A percentile compares a stretch with the other conserved stretches of the same genome.
Evolutionary conservation across 2,113 vertebrate species (phyloP).

Genomic region (Lota lota): DNA sequence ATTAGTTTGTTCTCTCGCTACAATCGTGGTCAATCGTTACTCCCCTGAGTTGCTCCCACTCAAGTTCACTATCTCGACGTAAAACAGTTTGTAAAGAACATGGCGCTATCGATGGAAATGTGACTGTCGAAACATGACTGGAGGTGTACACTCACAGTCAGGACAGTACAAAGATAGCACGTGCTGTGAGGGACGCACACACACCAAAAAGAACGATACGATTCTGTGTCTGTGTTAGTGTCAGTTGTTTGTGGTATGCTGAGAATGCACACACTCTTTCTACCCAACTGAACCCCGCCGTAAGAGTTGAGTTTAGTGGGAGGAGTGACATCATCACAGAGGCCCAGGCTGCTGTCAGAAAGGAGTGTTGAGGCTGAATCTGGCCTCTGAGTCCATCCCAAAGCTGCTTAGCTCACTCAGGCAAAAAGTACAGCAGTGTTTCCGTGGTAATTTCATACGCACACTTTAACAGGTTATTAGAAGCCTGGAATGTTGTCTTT

Average conservation of each 20-base stretch:
- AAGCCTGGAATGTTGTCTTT: slow-evolving; percentile 64
- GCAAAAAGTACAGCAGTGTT: slow-evolving; percentile 56
- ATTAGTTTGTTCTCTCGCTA: slow-evolving; percentile 17
- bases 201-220: not conserved
- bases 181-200: not conserved
- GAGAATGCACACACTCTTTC: slow-evolving; percentile 10
- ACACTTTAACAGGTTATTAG: slow-evolving; percentile 66
- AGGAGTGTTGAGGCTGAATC: slow-evolving; percentile 66
- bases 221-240: not conserved
- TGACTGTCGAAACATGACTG: slow-evolving; percentile 14
- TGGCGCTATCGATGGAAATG: not conserved
- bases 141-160: not conserved
- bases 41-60: slow-evolving; percentile 30
- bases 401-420: slow-evolving; percentile 60
- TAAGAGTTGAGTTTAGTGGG: slow-evolving; percentile 1
- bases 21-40: slow-evolving; percentile 5
- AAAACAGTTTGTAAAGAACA: slow-evolving; percentile 36
- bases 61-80: slow-evolving; percentile 23
- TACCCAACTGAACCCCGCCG: slow-evolving; percentile 10
- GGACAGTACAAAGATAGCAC: not conserved
- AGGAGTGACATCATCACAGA: slow-evolving; percentile 61
- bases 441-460: slow-evolving; percentile 64
- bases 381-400: slow-evolving; percentile 48
- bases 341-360: slow-evolving; percentile 46
- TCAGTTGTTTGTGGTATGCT: slow-evolving; percentile 1